These are phyloP conservation scores for Saturnia japonica DNA, from an alignment of 2,888 invertebrate species.

Conservation along the genomic window DNA sequence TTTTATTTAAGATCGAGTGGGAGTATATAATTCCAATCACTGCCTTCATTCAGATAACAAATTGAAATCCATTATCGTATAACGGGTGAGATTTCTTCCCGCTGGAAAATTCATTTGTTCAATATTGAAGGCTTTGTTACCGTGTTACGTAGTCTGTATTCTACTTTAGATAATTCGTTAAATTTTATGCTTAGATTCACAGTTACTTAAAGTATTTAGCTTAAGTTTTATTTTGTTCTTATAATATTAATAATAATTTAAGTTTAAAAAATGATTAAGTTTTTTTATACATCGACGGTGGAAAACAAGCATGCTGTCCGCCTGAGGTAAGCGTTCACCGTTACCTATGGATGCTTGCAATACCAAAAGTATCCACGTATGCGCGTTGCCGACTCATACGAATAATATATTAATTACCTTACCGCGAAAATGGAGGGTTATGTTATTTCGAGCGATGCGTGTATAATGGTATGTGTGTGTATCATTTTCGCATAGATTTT, in stretches of 20 bases:
- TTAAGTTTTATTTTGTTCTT: background rate
- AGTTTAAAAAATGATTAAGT: no score
- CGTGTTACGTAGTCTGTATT: background rate
- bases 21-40: constrained; percentile 26
- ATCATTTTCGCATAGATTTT: no score
- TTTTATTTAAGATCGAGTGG: constrained; percentile 2
- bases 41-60: constrained; percentile 32
- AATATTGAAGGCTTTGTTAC: constrained; percentile 24
- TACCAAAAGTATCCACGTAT: no score
- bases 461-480: no score
- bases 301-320: no score
- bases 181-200: background rate
- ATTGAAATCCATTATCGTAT: constrained; percentile 35
- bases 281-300: no score
- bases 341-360: no score
- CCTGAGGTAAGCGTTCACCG: no score
- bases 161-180: background rate
- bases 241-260: background rate
- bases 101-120: constrained; percentile 35
- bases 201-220: background rate
- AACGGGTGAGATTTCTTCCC: constrained; percentile 31
- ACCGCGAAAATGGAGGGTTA: no score
- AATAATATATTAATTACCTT: no score
- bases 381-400: no score
- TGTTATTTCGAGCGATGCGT: no score